Evolutionary conservation across 2,113 vertebrate species (phyloP).

Genomic region (Apus apus): DNA sequence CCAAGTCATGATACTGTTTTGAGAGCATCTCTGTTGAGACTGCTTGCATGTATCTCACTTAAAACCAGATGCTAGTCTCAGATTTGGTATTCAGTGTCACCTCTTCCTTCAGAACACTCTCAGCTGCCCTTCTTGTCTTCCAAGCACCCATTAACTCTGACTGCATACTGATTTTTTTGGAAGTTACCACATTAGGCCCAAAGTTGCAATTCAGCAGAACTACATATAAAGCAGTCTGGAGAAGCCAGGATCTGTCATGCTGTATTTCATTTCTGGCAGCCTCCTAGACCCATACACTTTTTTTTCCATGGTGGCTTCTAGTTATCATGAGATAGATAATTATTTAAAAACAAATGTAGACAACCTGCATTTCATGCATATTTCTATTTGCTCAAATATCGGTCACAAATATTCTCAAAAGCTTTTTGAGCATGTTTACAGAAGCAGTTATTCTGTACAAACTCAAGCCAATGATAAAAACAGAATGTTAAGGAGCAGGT

Average conservation of each 20-base stretch:
- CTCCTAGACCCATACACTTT: not conserved
- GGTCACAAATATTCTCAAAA: not conserved
- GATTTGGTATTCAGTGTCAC: accelerated
- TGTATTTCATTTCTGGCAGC: not conserved
- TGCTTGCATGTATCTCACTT: not conserved
- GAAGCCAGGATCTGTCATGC: not conserved
- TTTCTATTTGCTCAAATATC: not conserved
- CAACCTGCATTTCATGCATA: not conserved
- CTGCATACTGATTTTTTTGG: not conserved
- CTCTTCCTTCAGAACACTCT: not conserved
- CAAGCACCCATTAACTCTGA: not conserved
- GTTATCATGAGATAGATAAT: not conserved
- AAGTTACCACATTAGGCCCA: not conserved
- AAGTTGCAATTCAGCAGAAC: not conserved
- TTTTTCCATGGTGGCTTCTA: not conserved
- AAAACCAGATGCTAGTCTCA: not conserved
- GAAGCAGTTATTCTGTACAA: not conserved
- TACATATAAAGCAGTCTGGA: not conserved
- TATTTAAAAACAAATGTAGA: not conserved
- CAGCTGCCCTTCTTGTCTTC: not conserved
- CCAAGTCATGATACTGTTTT: not conserved
- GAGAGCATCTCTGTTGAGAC: not conserved
- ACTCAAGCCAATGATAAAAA: not conserved
- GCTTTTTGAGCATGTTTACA: not conserved
- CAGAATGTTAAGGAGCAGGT: not conserved